phyloP scores from a whole-genome alignment of 2,113 vertebrate genomes.

The Glareola pratincola region DNA sequence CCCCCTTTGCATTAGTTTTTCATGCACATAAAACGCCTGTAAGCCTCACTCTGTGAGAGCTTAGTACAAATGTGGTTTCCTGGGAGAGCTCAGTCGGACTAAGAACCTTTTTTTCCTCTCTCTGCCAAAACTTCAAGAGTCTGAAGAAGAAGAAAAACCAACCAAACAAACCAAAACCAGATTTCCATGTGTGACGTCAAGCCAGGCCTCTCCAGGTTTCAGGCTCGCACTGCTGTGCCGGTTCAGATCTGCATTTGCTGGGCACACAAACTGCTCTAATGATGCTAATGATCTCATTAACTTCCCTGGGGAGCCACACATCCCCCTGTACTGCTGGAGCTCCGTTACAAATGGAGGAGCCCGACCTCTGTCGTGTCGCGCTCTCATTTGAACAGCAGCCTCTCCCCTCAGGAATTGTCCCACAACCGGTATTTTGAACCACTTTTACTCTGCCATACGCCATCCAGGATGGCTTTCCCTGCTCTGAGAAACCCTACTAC shows the following conservation, averaged over 20 bases:
- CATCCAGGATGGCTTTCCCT: neutral
- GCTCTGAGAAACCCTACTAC: neutral
- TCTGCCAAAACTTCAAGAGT: neutral
- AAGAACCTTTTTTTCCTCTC: neutral
- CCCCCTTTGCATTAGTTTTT: neutral
- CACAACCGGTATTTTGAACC: neutral
- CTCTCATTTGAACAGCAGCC: neutral
- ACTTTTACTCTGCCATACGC: neutral
- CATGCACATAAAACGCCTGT: neutral
- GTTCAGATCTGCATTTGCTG: neutral
- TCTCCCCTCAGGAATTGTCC: neutral
- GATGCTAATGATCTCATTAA: neutral
- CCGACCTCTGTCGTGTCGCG: neutral
- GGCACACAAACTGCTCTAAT: neutral
- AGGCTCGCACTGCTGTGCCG: accelerated
- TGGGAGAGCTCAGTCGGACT: neutral
- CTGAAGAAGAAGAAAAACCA: neutral
- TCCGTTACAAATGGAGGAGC: accelerated
- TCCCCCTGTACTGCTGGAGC: accelerated
- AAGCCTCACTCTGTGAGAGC: neutral
- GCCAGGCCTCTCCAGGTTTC: neutral
- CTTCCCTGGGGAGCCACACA: accelerated
- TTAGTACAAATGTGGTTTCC: neutral
- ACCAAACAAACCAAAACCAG: accelerated
- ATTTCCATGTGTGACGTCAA: neutral